These are phyloP conservation scores for silkworm (Bombyx mori) DNA, from an alignment of 1,140 invertebrate genomes.

Conservation along the genomic window DNA sequence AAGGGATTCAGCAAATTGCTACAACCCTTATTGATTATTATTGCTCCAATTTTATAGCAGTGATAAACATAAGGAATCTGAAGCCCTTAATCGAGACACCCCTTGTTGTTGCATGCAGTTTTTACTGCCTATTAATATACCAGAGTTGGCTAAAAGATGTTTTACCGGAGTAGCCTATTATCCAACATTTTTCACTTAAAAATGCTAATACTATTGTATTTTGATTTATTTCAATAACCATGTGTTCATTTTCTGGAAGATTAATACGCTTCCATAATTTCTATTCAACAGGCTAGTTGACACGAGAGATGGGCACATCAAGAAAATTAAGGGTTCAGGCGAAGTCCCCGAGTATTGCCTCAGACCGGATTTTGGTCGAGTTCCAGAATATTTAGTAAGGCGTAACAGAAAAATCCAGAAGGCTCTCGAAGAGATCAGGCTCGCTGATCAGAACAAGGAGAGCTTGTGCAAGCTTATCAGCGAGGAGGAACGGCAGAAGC, in stretches of 20 bases:
- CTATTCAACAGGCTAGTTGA: conserved; percentile 42
- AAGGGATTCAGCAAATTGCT: no score
- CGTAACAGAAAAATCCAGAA: conserved; percentile 45
- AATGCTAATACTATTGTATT: not conserved
- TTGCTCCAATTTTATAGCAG: no score
- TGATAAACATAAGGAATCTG: no score
- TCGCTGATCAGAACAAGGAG: conserved; percentile 46
- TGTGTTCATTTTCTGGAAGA: not conserved
- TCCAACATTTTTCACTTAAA: no score
- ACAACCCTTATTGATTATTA: no score
- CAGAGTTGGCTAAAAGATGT: no score
- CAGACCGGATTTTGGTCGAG: conserved; percentile 51
- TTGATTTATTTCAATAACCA: not conserved
- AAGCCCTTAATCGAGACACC: no score
- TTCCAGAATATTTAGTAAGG: conserved; percentile 53
- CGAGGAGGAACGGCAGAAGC: conserved; percentile 41
- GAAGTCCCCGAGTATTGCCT: conserved; percentile 59
- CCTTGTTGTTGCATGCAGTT: no score
- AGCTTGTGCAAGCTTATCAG: conserved; percentile 53
- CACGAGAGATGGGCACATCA: conserved; percentile 57
- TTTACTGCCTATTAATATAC: no score
- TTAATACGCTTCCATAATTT: conserved; percentile 2
- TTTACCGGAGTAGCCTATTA: no score
- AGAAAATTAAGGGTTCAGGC: conserved; percentile 60
- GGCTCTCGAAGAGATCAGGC: conserved; percentile 32